phyloP scores from a whole-genome alignment of 2,888 invertebrate genomes.

The Athetis lepigone region DNA sequence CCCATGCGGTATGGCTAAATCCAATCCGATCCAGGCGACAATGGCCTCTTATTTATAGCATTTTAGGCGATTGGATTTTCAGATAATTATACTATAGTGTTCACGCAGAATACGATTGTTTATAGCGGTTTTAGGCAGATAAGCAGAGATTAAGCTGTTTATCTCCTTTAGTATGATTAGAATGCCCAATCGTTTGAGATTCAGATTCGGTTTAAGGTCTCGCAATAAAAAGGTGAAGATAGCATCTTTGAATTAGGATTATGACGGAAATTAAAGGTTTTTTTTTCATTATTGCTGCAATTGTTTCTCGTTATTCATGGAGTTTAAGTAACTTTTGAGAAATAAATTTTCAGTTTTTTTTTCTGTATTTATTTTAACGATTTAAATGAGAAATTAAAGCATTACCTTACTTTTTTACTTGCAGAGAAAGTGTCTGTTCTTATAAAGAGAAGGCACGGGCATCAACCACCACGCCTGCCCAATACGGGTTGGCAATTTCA shows the following conservation, averaged over 20 bases:
- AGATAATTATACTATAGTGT: conserved; percentile 69
- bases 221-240: conserved; percentile 48
- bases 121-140: conserved; percentile 65
- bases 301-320: background rate
- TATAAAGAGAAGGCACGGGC: no score
- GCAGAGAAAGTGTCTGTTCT: no score
- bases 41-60: conserved; percentile 72
- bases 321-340: background rate
- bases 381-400: background rate
- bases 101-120: conserved; percentile 66
- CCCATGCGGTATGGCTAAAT: conserved; percentile 62
- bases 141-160: conserved; percentile 62
- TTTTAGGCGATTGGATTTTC: conserved; percentile 69
- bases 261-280: conserved; percentile 24
- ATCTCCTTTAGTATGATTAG: conserved; percentile 61
- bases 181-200: conserved; percentile 56
- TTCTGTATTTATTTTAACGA: background rate
- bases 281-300: conserved; percentile 12
- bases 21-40: conserved; percentile 61
- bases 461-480: no score
- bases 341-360: background rate
- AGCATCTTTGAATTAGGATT: conserved; percentile 33
- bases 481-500: no score
- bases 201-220: conserved; percentile 56
- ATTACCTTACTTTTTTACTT: no score